phyloP scores from a whole-genome alignment of 1,140 invertebrate genomes.

The Drosophila bocki region DNA sequence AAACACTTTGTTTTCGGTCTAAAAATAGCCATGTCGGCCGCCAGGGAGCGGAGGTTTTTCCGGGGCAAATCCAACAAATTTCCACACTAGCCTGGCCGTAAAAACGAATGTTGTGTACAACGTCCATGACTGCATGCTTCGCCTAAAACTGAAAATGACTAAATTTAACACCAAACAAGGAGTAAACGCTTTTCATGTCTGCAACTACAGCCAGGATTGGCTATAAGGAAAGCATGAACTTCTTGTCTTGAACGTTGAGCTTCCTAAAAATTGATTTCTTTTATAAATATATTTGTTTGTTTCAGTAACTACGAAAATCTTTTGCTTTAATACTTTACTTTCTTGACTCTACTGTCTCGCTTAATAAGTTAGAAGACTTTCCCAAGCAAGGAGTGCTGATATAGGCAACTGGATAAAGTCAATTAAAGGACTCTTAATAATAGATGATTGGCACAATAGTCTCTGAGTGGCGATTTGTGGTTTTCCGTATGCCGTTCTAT shows the following conservation, averaged over 20 bases:
- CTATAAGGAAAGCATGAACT: neutral
- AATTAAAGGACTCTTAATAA: slow-evolving; percentile 14
- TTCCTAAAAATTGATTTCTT: neutral
- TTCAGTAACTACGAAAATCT: neutral
- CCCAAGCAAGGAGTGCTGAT: neutral
- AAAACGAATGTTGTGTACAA: slow-evolving; percentile 42
- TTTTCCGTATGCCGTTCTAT: slow-evolving; percentile 14
- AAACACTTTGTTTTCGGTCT: slow-evolving; percentile 56
- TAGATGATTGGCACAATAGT: slow-evolving; percentile 13
- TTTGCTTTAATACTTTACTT: neutral
- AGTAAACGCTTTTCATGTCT: neutral
- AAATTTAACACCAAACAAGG: slow-evolving; percentile 34
- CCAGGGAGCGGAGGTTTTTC: slow-evolving; percentile 45
- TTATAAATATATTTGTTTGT: neutral
- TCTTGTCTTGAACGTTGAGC: neutral
- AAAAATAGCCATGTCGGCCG: slow-evolving; percentile 62
- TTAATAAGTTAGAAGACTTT: slow-evolving; percentile 2
- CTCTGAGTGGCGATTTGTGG: slow-evolving; percentile 16
- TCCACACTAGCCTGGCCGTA: slow-evolving; percentile 28
- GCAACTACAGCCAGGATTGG: neutral
- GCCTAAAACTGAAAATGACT: slow-evolving; percentile 35
- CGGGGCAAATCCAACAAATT: slow-evolving; percentile 53
- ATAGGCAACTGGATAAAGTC: neutral
- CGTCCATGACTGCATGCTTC: slow-evolving; percentile 19
- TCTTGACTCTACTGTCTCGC: no score